Evolutionary conservation across 2,888 invertebrate species (phyloP), one percentile per base, ranked within the genome.

Genomic region (Callinectes sapidus): DNA sequence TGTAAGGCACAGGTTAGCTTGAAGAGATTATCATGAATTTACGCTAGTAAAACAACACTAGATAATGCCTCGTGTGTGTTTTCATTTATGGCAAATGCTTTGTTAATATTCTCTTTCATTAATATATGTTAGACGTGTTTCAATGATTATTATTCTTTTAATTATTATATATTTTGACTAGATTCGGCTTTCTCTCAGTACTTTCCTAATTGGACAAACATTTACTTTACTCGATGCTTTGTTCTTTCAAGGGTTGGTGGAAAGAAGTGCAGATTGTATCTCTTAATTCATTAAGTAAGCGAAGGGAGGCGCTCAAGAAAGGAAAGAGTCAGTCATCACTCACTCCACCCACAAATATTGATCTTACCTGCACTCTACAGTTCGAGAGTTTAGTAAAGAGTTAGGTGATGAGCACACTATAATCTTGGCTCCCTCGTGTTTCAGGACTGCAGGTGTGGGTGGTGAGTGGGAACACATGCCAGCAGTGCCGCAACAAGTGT

Each of bases 191-290:
- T 88, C 55, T 28, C 55, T 55, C 32, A 54, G 16, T 87, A 28
- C 42, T 13, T 16, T 10, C 28, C n/a, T 61, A 39, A 87, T 39
- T n/a, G n/a, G 39, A 39, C 39, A 87, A 42, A 42, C n/a, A 42
- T 87, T 48, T 48, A 86, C 42, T 86, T 16, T 23, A 87, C 42
- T 87, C 5, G 39, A 87, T 87, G n/a, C 32, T 48, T 87, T 87
- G 35, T 71, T 28, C 71, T 71, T 23, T 28, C 71, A 28, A 10
- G 71, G 71, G 28, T 28, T 28, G 28, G 61, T 18, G 5, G 18
- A 18, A 23, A 16, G 61, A 61, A 23, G 5, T 61, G 71, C 28
- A 71, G 28, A 23, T 28, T 71, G 28, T 28, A 71, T 71, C 71
- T 71, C n/a, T 71, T 39, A 39, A 39, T n/a, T 71, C n/a, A 5